Conservation (phyloP, 2,888 invertebrate species). For the Cheilosia impressa region DNA sequence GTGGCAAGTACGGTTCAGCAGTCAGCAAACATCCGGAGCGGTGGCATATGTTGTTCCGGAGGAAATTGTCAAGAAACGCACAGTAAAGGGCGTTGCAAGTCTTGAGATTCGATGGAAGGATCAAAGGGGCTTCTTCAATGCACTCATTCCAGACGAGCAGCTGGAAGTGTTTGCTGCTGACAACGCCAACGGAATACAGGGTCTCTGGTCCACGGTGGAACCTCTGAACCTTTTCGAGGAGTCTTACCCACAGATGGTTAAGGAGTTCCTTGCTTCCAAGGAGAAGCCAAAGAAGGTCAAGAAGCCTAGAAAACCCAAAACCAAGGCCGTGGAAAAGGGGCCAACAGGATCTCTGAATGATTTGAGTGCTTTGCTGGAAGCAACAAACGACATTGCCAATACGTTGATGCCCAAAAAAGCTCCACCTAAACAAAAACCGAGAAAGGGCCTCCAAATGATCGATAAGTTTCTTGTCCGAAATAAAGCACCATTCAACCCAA, state of each 20-base stretch:
- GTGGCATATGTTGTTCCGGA: conserved; percentile 83
- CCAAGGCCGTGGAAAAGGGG: conserved; percentile 77
- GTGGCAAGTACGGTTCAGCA: conserved; percentile 86
- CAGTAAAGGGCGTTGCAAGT: conserved; percentile 86
- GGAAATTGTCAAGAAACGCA: conserved; percentile 86
- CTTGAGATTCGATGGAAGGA: conserved; percentile 90
- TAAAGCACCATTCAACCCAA: conserved; percentile 15
- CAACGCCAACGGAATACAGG: conserved; percentile 83
- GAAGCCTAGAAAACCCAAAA: conserved; percentile 76
- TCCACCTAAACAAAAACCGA: conserved; percentile 80
- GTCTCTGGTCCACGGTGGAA: conserved; percentile 88
- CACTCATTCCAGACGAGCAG: conserved; percentile 86
- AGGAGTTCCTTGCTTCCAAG: conserved; percentile 85
- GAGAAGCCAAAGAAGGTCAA: conserved; percentile 85
- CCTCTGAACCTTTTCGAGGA: conserved; percentile 86
- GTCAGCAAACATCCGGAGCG: conserved; percentile 62
- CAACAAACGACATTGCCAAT: conserved; percentile 79
- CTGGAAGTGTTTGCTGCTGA: conserved; percentile 84
- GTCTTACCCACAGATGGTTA: conserved; percentile 87
- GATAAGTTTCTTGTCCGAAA: conserved; percentile 80
- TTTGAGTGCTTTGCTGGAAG: conserved; percentile 76
- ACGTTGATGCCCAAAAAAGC: conserved; percentile 76
- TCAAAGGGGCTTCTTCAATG: conserved; percentile 85
- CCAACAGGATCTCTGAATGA: conserved; percentile 78
- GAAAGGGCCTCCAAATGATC: conserved; percentile 80